Base-by-base conservation (phyloP, 2,113 vertebrate species). In the Sylvia atricapilla region DNA sequence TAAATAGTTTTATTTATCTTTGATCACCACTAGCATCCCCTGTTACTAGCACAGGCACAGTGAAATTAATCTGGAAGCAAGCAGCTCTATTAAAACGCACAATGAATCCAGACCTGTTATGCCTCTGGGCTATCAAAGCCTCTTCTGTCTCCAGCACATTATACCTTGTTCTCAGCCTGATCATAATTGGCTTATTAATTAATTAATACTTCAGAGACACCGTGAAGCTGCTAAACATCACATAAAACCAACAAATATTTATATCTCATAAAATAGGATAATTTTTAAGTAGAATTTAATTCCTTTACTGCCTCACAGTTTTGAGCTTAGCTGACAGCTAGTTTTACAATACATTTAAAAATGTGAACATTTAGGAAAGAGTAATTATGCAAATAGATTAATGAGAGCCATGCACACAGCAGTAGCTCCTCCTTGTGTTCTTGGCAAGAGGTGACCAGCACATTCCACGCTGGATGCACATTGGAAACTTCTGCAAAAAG, bases 171-270 rank as follows among this genome's bases (percentile, higher is more conserved):
- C 84, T 72, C 58, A 87, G 62, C 49, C 44, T 83, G 58, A 75
- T 80, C 75, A 49, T 85, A 96, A 94, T 80, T 90, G 75, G 72
- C 72, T 92, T 88, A 90, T 93, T 90, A 94, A 92, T 94, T 91
- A 87, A 70, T 66, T 85, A 82, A 79, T 84, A 60, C 85, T 88
- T 83, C 33, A 89, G 70, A 91, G 88, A 76, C 64, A 89, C 67
- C 0, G 0, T 64, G 62, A 88, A 91, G 73, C 85, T 80, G 49
- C 67, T 90, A 87, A 94, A 50, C 21, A 63, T 55, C 72, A 41
- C 59, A 49, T 52, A 60, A 94, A 93, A 6, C 56, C 31, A 79
- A 66, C 52, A 82, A 91, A 89, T 44, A 55, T 70, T 91, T 82
- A 67, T 89, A 91, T 87, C 87, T 72, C 75, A 59, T 50, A 91